Evolutionary conservation across 2,888 invertebrate species (phyloP).

Genomic region (Drosophila nr. fundita): DNA sequence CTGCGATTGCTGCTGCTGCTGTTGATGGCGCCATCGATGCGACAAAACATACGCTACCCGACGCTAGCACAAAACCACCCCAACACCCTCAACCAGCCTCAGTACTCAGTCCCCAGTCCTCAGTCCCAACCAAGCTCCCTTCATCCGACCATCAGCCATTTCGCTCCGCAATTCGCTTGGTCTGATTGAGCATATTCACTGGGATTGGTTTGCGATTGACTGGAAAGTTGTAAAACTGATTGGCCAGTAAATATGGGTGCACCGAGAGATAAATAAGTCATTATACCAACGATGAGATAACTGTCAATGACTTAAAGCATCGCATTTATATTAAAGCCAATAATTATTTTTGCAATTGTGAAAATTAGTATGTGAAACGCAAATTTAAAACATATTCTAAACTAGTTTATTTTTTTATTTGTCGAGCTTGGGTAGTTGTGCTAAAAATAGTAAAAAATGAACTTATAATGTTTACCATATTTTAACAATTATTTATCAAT

Average conservation of each 20-base stretch:
- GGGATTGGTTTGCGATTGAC: slow-evolving; percentile 68
- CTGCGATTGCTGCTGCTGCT: slow-evolving; percentile 30
- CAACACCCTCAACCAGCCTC: neutral
- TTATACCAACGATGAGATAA: slow-evolving; percentile 39
- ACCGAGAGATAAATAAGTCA: slow-evolving; percentile 58
- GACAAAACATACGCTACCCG: slow-evolving; percentile 38
- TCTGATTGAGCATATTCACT: slow-evolving; percentile 63
- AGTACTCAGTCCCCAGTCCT: neutral
- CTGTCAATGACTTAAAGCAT: slow-evolving; percentile 8
- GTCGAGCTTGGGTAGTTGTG: neutral
- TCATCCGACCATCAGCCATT: slow-evolving; percentile 20
- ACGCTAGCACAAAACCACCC: neutral
- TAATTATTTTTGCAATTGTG: neutral
- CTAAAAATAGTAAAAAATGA: neutral
- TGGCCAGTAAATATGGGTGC: slow-evolving; percentile 51
- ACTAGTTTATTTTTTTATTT: neutral
- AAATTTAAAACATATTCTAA: neutral
- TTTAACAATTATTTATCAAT: neutral
- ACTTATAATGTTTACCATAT: neutral
- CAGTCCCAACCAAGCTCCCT: slow-evolving; percentile 3
- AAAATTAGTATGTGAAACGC: neutral
- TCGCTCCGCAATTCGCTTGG: slow-evolving; percentile 63
- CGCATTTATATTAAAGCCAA: neutral
- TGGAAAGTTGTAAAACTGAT: slow-evolving; percentile 69
- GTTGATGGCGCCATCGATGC: slow-evolving; percentile 58